Evolutionary conservation across 2,888 invertebrate species (phyloP), one percentile per base, ranked within the genome.

Genomic region (Mamestra brassicae): DNA sequence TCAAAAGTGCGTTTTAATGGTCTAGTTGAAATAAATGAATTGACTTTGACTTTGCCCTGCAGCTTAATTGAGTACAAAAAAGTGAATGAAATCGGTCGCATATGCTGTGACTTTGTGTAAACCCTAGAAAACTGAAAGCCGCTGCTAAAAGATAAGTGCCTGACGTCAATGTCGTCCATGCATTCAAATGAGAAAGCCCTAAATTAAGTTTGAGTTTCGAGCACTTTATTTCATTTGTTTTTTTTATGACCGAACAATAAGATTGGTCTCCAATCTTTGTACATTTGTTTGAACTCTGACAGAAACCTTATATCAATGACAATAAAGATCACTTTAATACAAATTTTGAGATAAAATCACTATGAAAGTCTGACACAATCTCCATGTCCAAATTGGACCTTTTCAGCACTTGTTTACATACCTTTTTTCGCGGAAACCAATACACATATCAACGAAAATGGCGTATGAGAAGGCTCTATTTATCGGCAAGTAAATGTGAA

Each of bases 401-500:
- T 15, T 34, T n/a, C 8, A 57, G 50, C 13, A 57, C 4, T 58
- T 58, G 45, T 76, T 76, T 74, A 65, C 45, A n/a, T 17, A 55
- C n/a, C 34, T 34, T 47, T 60, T 64, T 47, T 10, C n/a, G 2
- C 10, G 0, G 11, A 71, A 68, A 71, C 10, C 42, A 71, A 38
- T n/a, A 2, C 52, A 63, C 52, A 52, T 47, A 57, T 78, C 57
- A 71, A 65, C 45, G 52, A 60, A 74, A 71, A 61, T 61, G 38
- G 55, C n/a, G 36, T 11, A 50, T 17, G 10, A 80, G 71, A 42
- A 64, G 58, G 11, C 17, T 76, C 47, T 64, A 73, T 72, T 72
- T 80, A 72, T 65, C 8, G 42, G 10, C 38, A 73, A 80, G 54
- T 80, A 67, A 73, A 67, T 11, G 63, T 58, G 57, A 55, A 47